phyloP scores from a whole-genome alignment of 64 coral and sea anemone species.

The Acropora tenuis region DNA sequence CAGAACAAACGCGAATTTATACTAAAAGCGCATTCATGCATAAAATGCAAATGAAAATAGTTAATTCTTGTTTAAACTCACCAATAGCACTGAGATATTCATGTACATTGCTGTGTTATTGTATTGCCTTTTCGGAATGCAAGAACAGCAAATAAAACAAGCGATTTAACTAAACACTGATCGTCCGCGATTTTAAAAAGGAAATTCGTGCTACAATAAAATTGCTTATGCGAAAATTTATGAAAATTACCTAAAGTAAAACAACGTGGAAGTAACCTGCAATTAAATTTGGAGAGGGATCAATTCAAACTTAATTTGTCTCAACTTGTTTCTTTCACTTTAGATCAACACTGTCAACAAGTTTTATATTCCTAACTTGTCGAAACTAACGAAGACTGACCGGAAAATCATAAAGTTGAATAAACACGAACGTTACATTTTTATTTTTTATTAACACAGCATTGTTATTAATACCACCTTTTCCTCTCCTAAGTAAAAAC shows the following conservation, averaged over 20 bases:
- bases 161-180: too few species aligned
- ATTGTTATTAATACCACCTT: constrained; percentile 22
- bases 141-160: neutral
- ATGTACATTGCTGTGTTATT: too few species aligned
- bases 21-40: constrained; percentile 12
- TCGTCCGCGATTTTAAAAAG: neutral
- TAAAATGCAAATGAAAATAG: neutral
- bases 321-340: too few species aligned
- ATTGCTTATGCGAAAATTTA: neutral
- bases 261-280: neutral
- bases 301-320: too few species aligned
- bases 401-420: too few species aligned
- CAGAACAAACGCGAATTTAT: neutral
- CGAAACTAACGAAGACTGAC: too few species aligned
- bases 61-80: neutral
- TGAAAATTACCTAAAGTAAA: neutral
- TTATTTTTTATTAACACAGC: neutral
- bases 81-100: too few species aligned
- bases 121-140: neutral
- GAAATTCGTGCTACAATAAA: neutral
- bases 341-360: too few species aligned
- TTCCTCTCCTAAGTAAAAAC: neutral
- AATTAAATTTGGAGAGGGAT: neutral
- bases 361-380: too few species aligned
- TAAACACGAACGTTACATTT: too few species aligned